Conservation (phyloP, 2,113 vertebrate species). For the Larimichthys polyactis region DNA sequence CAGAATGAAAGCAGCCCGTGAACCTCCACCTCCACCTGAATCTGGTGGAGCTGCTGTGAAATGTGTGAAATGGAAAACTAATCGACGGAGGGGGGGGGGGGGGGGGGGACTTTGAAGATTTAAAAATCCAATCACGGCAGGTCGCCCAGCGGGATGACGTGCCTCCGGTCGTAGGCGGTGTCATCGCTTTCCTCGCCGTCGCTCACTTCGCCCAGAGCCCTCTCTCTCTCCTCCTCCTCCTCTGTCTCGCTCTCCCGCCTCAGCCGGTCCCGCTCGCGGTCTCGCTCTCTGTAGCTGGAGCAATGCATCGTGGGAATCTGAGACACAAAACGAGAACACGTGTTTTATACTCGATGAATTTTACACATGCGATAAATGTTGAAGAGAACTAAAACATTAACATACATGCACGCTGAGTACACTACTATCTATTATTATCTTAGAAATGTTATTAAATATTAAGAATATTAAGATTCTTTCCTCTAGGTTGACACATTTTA, state of each 20-base stretch:
- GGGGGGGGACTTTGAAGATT: neutral
- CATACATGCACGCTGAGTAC: neutral
- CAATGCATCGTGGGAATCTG: conserved; percentile 77
- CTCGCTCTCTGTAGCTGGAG: conserved; percentile 65
- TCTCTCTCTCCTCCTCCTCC: conserved; percentile 82
- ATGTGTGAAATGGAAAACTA: conserved; percentile 21
- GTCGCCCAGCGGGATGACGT: conserved; percentile 73
- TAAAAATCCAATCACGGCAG: conserved; percentile 74
- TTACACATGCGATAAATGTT: neutral
- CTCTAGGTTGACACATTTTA: too few species aligned
- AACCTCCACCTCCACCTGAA: neutral
- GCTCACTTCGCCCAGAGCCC: conserved; percentile 74
- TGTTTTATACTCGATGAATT: rapidly evolving
- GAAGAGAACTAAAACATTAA: neutral
- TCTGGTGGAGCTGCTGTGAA: neutral
- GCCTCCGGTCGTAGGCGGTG: conserved; percentile 83
- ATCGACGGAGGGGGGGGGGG: neutral
- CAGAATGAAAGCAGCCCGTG: neutral
- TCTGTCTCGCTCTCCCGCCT: conserved; percentile 79
- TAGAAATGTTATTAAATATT: too few species aligned
- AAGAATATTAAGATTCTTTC: too few species aligned
- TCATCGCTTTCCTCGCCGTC: conserved; percentile 86
- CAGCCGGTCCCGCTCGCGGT: conserved; percentile 71
- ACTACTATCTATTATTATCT: too few species aligned
- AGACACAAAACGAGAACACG: neutral